Base-by-base conservation (phyloP, 2,888 invertebrate species). In the Cantharis rufa region DNA sequence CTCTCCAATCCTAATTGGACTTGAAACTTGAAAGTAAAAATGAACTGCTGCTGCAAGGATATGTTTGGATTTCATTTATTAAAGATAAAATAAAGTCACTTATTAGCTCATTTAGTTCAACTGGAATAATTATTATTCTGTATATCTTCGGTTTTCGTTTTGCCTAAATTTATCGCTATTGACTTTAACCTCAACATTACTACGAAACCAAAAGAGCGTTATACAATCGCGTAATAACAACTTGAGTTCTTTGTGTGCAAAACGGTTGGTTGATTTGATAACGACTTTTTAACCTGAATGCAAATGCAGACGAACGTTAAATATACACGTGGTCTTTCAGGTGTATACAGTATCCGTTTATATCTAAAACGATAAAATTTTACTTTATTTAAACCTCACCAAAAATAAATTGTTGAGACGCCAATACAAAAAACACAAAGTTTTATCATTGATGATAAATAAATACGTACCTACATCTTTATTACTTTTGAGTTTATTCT, bases 401-500 rank as follows among this genome's bases (percentile, higher is more conserved):
- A n/a, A 32, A 32, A 1, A 32, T n/a, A 48, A 48, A n/a, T n/a
- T n/a, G 7, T n/a, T n/a, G 32, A 9, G 9, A 48, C 2, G 5
- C 48, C 48, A 48, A 48, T 48, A 48, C 5, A n/a, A n/a, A 48
- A 48, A 11, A 48, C n/a, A 7, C 48, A 48, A n/a, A n/a, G n/a
- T n/a, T 48, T 48, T 48, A n/a, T n/a, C 5, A n/a, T 48, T n/a
- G n/a, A 48, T n/a, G n/a, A n/a, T 48, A 48, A 48, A 64, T 64
- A 16, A 66, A 66, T 18, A 66, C 13, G 48, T 32, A 13, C 9
- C 24, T 21, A 21, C 13, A 18, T 21, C 64, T 66, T 66, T 66
- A 66, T 66, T 66, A 66, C 16, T 66, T 64, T 66, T 21, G 64
- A n/a, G 24, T n/a, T 66, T 66, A 66, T 66, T 66, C 64, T 66